Evolutionary conservation across 2,888 invertebrate species (phyloP).

Genomic region (Adelognathus sp.): DNA sequence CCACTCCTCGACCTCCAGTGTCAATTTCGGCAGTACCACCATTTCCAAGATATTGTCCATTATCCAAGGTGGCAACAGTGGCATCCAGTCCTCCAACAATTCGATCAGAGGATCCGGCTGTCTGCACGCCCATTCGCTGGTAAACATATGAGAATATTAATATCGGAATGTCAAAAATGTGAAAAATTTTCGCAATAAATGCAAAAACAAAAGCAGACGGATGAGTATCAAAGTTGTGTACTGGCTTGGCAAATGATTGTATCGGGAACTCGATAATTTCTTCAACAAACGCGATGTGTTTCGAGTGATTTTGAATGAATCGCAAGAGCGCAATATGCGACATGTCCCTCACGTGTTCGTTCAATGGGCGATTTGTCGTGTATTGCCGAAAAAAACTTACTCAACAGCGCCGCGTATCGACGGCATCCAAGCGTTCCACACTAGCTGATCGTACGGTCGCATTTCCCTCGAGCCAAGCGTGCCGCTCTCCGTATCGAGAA

Average conservation of each 20-base stretch:
- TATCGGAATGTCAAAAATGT: too few relatives aligned
- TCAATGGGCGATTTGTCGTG: background rate
- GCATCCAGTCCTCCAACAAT: conserved; percentile 91
- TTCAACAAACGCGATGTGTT: too few relatives aligned
- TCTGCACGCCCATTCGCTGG: conserved; percentile 91
- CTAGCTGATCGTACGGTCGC: conserved; percentile 90
- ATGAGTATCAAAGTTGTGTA: too few relatives aligned
- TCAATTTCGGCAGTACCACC: conserved; percentile 89
- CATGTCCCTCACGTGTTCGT: too few relatives aligned
- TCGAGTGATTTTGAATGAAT: too few relatives aligned
- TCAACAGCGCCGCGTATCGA: conserved; percentile 87
- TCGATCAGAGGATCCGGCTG: conserved; percentile 90
- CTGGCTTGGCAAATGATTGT: too few relatives aligned
- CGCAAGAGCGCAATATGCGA: too few relatives aligned
- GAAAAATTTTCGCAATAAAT: conserved; percentile 63
- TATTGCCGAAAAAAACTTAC: conserved; percentile 82
- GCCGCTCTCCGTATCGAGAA: conserved; percentile 82
- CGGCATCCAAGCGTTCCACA: conserved; percentile 97
- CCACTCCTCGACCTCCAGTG: conserved; percentile 93
- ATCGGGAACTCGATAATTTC: too few relatives aligned
- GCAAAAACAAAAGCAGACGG: too few relatives aligned
- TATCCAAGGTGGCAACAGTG: conserved; percentile 92
- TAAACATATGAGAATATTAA: too few relatives aligned
- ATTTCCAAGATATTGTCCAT: conserved; percentile 91
- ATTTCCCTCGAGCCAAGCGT: conserved; percentile 80